Conservation (phyloP, 2,113 vertebrate species). For the Marcusenius ussheri region DNA sequence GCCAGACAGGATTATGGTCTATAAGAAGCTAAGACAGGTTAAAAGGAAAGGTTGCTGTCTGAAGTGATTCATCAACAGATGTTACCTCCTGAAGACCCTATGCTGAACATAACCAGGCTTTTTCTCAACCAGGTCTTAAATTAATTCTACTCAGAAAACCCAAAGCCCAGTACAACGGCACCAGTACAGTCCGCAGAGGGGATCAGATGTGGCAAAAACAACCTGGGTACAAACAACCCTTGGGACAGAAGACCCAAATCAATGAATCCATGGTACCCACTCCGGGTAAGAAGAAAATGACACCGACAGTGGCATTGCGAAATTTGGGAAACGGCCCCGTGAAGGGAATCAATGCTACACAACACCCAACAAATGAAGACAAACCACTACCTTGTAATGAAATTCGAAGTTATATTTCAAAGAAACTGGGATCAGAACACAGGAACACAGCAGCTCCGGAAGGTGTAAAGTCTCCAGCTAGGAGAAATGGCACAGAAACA, state of each 20-base stretch:
- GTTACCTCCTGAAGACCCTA: constrained; percentile 29
- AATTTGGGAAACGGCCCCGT: not conserved
- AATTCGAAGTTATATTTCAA: constrained; percentile 21
- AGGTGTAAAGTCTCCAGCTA: constrained; percentile 8
- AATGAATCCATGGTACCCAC: constrained; percentile 12
- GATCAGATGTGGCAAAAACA: constrained; percentile 26
- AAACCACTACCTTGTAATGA: not conserved
- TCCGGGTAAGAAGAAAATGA: not conserved
- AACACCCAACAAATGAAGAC: not conserved
- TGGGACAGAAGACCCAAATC: not conserved
- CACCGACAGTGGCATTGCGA: constrained; percentile 1
- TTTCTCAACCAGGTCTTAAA: constrained; percentile 16
- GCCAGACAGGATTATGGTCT: not conserved
- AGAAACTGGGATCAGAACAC: constrained; percentile 21
- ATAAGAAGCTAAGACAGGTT: not conserved
- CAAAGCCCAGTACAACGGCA: constrained; percentile 32
- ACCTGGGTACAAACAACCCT: not conserved
- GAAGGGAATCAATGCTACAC: not conserved
- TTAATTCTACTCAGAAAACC: constrained; percentile 21
- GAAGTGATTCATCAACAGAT: constrained; percentile 6
- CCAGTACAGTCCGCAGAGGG: constrained; percentile 25
- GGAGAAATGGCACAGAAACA: constrained; percentile 25
- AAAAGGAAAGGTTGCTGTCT: not conserved
- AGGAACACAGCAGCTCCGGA: not conserved
- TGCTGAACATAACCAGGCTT: constrained; percentile 21